phyloP scores from a whole-genome alignment of 2,797 vertebrate species.

The Brachyrhaphis roseni region DNA sequence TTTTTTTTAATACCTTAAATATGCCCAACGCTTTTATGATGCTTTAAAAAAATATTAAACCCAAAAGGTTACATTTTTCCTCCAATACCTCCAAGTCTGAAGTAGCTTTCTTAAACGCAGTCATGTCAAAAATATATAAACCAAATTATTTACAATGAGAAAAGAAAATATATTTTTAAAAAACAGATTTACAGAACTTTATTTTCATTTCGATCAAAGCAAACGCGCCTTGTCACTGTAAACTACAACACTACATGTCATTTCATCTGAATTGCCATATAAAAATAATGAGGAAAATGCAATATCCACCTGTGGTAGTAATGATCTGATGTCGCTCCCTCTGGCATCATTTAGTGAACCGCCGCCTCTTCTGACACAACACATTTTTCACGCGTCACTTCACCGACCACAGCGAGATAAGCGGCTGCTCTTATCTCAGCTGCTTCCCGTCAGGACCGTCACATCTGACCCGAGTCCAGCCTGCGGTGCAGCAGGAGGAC shows the following conservation, averaged over 20 bases:
- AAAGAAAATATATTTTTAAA: background rate
- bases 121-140: background rate
- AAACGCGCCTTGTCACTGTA: background rate
- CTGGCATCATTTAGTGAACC: slow-evolving; percentile 64
- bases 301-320: slow-evolving; percentile 61
- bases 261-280: slow-evolving; percentile 44
- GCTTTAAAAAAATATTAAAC: background rate
- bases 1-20: background rate
- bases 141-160: background rate
- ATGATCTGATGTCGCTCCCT: slow-evolving; percentile 61
- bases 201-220: background rate
- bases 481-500: background rate
- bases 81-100: background rate
- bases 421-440: slow-evolving; percentile 67
- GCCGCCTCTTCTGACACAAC: slow-evolving; percentile 64
- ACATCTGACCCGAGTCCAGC: slow-evolving; percentile 35
- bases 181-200: background rate
- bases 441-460: slow-evolving; percentile 49
- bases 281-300: slow-evolving; percentile 58
- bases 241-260: slow-evolving; percentile 15
- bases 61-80: background rate
- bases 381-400: slow-evolving; percentile 74
- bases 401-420: slow-evolving; percentile 69
- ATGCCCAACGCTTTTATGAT: background rate
- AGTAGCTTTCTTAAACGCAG: background rate